Percentiles rank a stretch among this genome's conserved stretches.
These are phyloP conservation scores for Girardinichthys multiradiatus DNA, from an alignment of 2,113 vertebrate species.

Conservation along the genomic window DNA sequence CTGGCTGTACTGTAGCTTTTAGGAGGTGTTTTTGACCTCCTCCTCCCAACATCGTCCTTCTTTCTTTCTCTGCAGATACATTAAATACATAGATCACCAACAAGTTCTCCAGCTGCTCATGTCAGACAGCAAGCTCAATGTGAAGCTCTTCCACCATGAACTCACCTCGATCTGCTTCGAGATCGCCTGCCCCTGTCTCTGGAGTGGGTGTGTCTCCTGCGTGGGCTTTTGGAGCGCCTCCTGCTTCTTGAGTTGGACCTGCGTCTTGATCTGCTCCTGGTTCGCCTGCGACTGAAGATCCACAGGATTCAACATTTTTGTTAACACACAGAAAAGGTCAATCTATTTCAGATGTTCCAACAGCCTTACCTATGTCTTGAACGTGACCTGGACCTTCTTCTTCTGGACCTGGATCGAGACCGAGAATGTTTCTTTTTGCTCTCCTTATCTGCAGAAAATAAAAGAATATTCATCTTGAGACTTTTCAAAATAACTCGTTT, in stretches of 20 bases:
- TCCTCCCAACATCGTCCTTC: conserved; percentile 92
- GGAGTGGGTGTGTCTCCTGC: conserved; percentile 85
- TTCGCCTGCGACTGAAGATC: conserved; percentile 78
- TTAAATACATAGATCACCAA: background rate
- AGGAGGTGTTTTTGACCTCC: conserved; percentile 94
- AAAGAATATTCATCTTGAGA: background rate
- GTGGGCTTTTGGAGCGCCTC: conserved; percentile 91
- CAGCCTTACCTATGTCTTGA: conserved; percentile 88
- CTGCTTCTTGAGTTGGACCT: conserved; percentile 90
- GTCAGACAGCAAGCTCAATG: background rate
- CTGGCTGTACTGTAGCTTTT: conserved; percentile 97
- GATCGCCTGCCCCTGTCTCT: conserved; percentile 88
- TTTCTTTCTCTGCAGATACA: conserved; percentile 88
- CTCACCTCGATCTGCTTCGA: conserved; percentile 88
- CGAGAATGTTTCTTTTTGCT: conserved; percentile 91
- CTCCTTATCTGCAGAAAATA: conserved; percentile 85
- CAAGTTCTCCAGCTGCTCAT: background rate
- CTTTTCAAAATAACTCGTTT: background rate
- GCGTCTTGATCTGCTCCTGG: conserved; percentile 89
- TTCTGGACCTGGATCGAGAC: conserved; percentile 90
- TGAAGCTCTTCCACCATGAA: background rate
- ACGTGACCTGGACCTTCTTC: conserved; percentile 90
- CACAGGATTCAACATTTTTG: background rate
- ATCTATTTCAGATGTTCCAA: background rate
- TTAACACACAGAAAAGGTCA: background rate